Conservation (phyloP, 2,797 vertebrate genomes). For the Sebastiscus albofasciatus region DNA sequence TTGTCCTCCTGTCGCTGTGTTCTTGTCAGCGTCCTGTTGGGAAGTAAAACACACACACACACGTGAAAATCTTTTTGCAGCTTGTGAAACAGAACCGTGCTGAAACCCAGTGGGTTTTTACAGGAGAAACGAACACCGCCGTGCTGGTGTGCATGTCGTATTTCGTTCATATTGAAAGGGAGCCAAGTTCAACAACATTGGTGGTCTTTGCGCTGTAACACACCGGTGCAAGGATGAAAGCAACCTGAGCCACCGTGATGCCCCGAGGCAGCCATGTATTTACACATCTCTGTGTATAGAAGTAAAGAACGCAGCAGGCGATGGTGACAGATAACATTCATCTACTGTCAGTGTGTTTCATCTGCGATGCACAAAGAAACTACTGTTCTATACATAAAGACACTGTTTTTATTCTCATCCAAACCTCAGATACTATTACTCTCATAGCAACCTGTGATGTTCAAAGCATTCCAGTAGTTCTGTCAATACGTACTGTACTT, state of each 20-base stretch:
- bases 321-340: constrained; percentile 43
- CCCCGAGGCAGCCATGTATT: constrained; percentile 22
- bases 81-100: neutral
- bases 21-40: neutral
- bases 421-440: neutral
- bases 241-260: constrained; percentile 5
- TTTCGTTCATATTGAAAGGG: constrained; percentile 6
- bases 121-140: neutral
- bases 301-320: neutral
- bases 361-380: constrained; percentile 18
- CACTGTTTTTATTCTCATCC: constrained; percentile 6
- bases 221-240: constrained; percentile 37
- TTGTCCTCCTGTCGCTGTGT: neutral
- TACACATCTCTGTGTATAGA: constrained; percentile 20
- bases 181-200: constrained; percentile 41
- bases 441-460: neutral
- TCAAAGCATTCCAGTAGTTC: neutral
- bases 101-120: neutral
- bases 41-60: neutral
- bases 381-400: neutral
- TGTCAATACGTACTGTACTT: neutral
- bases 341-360: constrained; percentile 12
- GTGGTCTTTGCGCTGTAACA: constrained; percentile 41
- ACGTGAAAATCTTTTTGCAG: neutral
- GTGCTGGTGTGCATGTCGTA: neutral